phyloP scores from a whole-genome alignment of 1,140 invertebrate species.

The Hydropsyche tenuis region DNA sequence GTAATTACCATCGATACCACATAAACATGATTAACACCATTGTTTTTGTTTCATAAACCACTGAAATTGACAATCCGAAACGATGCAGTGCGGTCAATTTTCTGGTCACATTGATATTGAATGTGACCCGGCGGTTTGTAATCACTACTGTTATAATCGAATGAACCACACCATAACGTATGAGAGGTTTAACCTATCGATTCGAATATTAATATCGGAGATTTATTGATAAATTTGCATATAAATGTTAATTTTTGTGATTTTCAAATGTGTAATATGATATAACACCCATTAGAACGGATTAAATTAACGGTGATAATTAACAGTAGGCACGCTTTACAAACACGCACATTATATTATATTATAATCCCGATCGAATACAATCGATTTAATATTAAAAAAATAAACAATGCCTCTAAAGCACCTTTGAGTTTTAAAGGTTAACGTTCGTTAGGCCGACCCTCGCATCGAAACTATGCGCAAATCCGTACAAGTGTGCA shows the following conservation, averaged over 20 bases:
- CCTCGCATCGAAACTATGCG: not conserved
- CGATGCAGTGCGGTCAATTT: slow-evolving; percentile 42
- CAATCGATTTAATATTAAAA: not conserved
- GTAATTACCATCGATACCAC: too few relatives aligned
- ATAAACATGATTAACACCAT: too few relatives aligned
- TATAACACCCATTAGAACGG: slow-evolving; percentile 3
- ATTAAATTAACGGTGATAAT: slow-evolving; percentile 16
- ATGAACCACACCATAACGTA: slow-evolving; percentile 3
- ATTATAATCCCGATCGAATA: too few relatives aligned
- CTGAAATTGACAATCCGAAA: slow-evolving; percentile 34
- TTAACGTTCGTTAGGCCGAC: too few relatives aligned
- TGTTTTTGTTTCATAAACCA: too few relatives aligned
- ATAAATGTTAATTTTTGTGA: too few relatives aligned
- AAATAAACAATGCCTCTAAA: not conserved
- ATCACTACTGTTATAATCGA: slow-evolving; percentile 28
- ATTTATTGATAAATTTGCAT: too few relatives aligned
- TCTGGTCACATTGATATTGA: slow-evolving; percentile 46
- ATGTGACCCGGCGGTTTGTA: slow-evolving; percentile 11
- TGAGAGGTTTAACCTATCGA: not conserved
- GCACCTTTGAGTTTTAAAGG: not conserved
- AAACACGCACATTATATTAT: slow-evolving; percentile 6
- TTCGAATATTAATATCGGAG: too few relatives aligned
- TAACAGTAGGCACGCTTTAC: slow-evolving; percentile 1
- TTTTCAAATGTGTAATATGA: too few relatives aligned
- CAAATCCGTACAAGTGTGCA: not conserved